Base-by-base conservation (phyloP, 2,113 vertebrate genomes). In the Glareola pratincola region DNA sequence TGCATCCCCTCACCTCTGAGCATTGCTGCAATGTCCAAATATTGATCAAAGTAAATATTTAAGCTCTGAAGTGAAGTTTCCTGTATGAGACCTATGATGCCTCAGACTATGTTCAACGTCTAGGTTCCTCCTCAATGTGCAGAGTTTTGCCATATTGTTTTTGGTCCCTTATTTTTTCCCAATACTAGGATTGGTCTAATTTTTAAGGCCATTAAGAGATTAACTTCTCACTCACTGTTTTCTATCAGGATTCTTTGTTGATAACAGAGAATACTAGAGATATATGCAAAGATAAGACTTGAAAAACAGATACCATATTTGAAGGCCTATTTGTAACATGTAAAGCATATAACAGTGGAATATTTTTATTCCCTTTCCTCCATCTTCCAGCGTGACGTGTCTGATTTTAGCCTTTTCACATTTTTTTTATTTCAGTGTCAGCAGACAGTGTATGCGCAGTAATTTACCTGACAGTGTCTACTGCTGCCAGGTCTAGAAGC, bases 391-490 rank as follows among this genome's bases (percentile, higher is more conserved):
- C 69, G 85, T 94, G 87, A 81, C 1, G 13, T 90, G 77, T 94
- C 94, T 93, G 72, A 92, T 92, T 93, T 96, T 98, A 96, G 94
- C 83, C 80, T 94, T 94, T 96, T 95, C 91, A 74, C 71, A n/a
- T 85, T 90, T 91, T 91, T 88, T 90, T 88, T 63, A 83, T 91
- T 95, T 73, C 34, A 59, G 50, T 94, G 67, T 88, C 92, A 94
- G 85, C 92, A 94, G 94, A 92, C 50, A 96, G 84, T 94, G 64
- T 93, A 59, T 85, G 85, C 22, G 26, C 41, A 32, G 85, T 97
- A 97, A 97, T 98, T 97, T 98, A 97, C 95, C 96, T 97, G 96
- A 97, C 87, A 74, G 47, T 85, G 72, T 85, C 84, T 93, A 22
- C 45, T 68, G 77, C 76, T 90, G 36, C 84, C 97, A 97, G 97